Conservation (phyloP, 1,140 invertebrate species). For the Temnothorax nylanderi region DNA sequence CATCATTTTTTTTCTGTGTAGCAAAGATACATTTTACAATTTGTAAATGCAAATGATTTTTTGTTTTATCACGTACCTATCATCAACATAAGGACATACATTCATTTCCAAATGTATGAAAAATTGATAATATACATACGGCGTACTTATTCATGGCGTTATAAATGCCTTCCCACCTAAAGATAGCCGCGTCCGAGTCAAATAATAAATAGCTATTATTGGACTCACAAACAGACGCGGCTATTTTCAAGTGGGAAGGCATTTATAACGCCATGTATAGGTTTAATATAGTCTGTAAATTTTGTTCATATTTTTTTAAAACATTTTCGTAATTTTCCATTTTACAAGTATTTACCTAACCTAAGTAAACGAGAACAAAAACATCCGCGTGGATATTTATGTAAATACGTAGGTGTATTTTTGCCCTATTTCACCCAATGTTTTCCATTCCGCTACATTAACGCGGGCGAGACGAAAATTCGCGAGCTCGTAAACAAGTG, state of each 20-base stretch:
- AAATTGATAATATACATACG: background rate
- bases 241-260: no score
- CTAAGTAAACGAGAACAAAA: background rate
- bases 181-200: no score
- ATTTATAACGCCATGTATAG: no score
- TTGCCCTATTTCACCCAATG: background rate
- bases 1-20: background rate
- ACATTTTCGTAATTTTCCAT: background rate
- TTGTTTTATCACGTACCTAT: background rate
- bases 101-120: background rate
- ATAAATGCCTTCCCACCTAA: no score
- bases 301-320: background rate
- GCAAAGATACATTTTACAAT: background rate
- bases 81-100: background rate
- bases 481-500: background rate
- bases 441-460: slow-evolving; percentile 5
- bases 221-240: no score
- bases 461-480: slow-evolving; percentile 7
- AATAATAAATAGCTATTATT: no score
- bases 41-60: background rate
- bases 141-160: no score
- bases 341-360: slow-evolving; percentile 2
- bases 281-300: background rate
- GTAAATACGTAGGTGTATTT: background rate
- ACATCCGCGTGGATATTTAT: no score